These are phyloP conservation scores for Ectemnius lituratus DNA, from an alignment of 2,888 invertebrate species.

Conservation along the genomic window DNA sequence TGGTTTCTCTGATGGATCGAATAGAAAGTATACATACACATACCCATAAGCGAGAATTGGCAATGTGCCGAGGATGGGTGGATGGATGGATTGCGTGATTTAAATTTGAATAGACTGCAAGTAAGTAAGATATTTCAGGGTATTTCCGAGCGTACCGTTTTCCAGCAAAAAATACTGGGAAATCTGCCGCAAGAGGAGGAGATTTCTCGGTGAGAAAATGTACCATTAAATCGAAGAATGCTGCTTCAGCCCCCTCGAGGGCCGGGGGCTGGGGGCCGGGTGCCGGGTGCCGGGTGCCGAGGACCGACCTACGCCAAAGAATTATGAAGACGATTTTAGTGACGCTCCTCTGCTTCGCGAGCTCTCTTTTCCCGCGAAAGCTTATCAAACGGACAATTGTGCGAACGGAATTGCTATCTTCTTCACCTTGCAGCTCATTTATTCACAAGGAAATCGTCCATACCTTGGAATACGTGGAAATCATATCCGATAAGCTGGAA, in stretches of 20 bases:
- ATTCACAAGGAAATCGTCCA: too few species aligned
- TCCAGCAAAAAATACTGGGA: not conserved
- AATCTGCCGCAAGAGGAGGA: not conserved
- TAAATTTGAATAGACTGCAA: too few species aligned
- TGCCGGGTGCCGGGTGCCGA: too few species aligned
- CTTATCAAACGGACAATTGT: not conserved
- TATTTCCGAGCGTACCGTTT: too few species aligned
- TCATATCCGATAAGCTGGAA: too few species aligned
- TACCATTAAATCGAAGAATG: conserved; percentile 41
- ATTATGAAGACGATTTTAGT: conserved; percentile 16
- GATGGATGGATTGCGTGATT: too few species aligned
- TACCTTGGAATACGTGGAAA: too few species aligned
- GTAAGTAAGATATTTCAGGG: too few species aligned
- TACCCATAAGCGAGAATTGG: too few species aligned
- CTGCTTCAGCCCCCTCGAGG: conserved; percentile 38
- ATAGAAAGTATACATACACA: not conserved
- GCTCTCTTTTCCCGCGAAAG: not conserved
- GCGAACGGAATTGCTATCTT: not conserved
- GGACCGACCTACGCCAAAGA: conserved; percentile 4
- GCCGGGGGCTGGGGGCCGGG: conserved; percentile 17
- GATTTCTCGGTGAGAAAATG: conserved; percentile 39
- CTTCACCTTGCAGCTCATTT: too few species aligned
- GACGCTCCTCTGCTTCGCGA: not conserved
- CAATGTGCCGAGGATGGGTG: too few species aligned
- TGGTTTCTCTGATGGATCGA: not conserved